These are phyloP conservation scores for Columbina picui DNA, from an alignment of 2,113 vertebrate species.

Conservation along the genomic window DNA sequence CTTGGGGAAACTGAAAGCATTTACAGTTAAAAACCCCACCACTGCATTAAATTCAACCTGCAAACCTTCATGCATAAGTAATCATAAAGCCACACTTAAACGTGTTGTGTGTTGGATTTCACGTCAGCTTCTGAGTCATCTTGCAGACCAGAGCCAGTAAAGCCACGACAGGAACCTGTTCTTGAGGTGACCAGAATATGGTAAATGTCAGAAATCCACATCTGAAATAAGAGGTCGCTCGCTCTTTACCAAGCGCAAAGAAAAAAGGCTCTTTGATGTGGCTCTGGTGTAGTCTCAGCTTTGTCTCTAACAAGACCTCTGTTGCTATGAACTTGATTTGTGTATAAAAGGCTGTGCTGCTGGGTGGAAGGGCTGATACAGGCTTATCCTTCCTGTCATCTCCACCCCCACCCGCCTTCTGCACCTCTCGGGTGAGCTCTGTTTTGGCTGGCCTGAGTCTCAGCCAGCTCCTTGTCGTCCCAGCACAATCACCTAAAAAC, in stretches of 20 bases:
- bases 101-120: neutral
- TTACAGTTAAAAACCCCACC: neutral
- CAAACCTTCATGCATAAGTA: neutral
- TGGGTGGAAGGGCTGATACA: neutral
- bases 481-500: constrained; percentile 14
- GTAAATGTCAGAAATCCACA: constrained; percentile 63
- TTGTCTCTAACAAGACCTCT: constrained; percentile 26
- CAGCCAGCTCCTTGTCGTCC: neutral
- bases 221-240: constrained; percentile 35
- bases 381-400: neutral
- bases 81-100: neutral
- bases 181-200: constrained; percentile 37
- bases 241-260: neutral
- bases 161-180: neutral
- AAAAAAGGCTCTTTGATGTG: constrained; percentile 55
- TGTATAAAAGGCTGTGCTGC: neutral
- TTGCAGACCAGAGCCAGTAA: neutral
- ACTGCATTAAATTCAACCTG: neutral
- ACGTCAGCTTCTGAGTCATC: neutral
- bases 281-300: constrained; percentile 34
- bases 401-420: neutral
- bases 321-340: neutral
- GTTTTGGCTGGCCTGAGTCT: neutral
- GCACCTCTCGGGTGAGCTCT: neutral
- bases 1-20: constrained; percentile 23